A percentile compares a stretch with the other conserved stretches of the same genome.
Evolutionary conservation across 1,140 invertebrate genomes (phyloP).

Genomic region (Portunus trituberculatus): DNA sequence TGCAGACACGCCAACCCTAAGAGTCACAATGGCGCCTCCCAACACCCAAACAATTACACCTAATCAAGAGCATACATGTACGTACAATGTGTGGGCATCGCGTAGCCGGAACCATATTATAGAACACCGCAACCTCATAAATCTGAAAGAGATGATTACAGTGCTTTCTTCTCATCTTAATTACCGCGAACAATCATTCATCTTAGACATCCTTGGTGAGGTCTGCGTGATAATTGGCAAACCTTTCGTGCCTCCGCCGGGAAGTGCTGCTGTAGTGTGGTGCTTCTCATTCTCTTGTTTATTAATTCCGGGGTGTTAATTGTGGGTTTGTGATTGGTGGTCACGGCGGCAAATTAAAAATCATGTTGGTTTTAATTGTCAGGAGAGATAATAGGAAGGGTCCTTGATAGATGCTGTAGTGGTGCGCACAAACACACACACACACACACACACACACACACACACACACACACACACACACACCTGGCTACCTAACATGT

Average conservation of each 20-base stretch:
- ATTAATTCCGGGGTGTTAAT: background rate
- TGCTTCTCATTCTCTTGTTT: background rate
- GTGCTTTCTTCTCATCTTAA: background rate
- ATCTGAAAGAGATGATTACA: background rate
- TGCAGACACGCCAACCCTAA: background rate
- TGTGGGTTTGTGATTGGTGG: background rate
- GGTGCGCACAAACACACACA: background rate
- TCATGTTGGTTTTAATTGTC: background rate
- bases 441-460: slow-evolving; percentile 20
- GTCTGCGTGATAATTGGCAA: background rate
- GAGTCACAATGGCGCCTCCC: background rate
- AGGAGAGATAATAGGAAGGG: background rate
- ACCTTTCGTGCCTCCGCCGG: background rate
- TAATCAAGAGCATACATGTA: background rate
- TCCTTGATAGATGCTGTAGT: background rate
- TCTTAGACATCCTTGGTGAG: background rate
- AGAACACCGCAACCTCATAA: background rate
- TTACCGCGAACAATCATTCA: background rate
- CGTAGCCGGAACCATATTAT: background rate
- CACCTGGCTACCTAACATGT: background rate
- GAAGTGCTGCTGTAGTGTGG: background rate
- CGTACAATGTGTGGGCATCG: background rate
- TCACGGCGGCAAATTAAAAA: background rate
- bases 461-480: slow-evolving; percentile 4
- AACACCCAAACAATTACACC: background rate